Evolutionary conservation across 2,888 invertebrate genomes (phyloP).

Genomic region (Polymixis flavicincta): DNA sequence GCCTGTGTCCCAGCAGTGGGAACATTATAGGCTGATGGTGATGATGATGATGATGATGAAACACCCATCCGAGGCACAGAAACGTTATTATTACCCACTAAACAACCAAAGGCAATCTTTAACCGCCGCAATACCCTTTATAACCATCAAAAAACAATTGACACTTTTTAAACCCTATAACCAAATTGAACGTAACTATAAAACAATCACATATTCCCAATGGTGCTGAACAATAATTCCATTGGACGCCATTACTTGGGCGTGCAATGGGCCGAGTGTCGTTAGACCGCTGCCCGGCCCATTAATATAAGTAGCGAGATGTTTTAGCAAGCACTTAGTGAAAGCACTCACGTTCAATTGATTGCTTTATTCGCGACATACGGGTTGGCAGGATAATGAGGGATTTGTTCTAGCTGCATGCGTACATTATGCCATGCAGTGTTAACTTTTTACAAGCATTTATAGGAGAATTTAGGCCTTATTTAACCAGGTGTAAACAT

Average conservation of each 20-base stretch:
- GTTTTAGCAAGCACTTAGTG: constrained; percentile 77
- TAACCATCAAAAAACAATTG: constrained; percentile 30
- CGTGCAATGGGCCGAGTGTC: constrained; percentile 77
- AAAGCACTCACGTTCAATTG: constrained; percentile 75
- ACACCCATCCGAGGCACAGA: too few species aligned
- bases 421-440: too few species aligned
- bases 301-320: constrained; percentile 75
- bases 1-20: too few species aligned
- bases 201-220: constrained; percentile 56
- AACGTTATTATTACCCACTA: neutral
- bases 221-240: constrained; percentile 76
- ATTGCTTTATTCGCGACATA: constrained; percentile 71
- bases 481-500: neutral
- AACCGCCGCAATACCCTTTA: neutral
- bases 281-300: constrained; percentile 72
- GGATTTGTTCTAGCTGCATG: too few species aligned
- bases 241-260: constrained; percentile 71
- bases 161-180: constrained; percentile 34
- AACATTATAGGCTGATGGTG: too few species aligned
- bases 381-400: constrained; percentile 26
- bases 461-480: neutral
- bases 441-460: neutral
- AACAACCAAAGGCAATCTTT: neutral
- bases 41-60: too few species aligned
- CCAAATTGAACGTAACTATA: constrained; percentile 28